Evolutionary conservation across 2,797 vertebrate species (phyloP), one percentile per base, ranked within the genome.

Genomic region (Acanthurus lineatus): DNA sequence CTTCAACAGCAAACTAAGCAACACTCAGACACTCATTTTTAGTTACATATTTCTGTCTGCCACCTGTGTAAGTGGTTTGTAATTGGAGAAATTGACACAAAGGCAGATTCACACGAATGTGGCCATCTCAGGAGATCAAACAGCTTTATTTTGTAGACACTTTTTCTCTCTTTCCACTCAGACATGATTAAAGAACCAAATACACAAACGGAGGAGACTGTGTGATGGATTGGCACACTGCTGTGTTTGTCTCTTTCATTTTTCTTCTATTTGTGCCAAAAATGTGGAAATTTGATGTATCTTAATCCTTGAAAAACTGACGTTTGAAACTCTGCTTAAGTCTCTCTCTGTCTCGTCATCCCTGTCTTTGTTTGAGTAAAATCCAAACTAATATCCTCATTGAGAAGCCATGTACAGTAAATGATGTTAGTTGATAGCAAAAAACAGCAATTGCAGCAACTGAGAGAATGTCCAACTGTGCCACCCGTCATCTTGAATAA

Each of bases 401-500:
- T 53, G 63, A 25, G 25, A 74, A 49, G 32, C 44, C 10, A 22
- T 54, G 72, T 19, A 2, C 40, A 53, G 42, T 52, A 48, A 66
- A 65, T 73, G 59, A 84, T 56, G 32, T 38, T 2, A 22, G 70
- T 57, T 6, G 69, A 58, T 79, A 76, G 52, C 25, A 11, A 9
- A 73, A 77, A 68, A 69, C 20, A 73, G 56, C 68, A 62, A 45
- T 16, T 44, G 47, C 49, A 48, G 44, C 44, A 75, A 54, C 51
- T 22, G 53, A 61, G 25, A 63, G 48, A 58, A 81, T 69, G 69
- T 76, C 63, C 58, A 68, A 64, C 35, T 52, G 52, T 44, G 73
- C 54, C 60, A 10, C 68, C 51, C 74, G 69, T 84, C 73, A 79
- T 38, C 47, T 2, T 22, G 20, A 73, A 72, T 58, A 61, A 83